Base-by-base conservation (phyloP, 2,888 invertebrate genomes). In the Lepetodrilus schrolli region DNA sequence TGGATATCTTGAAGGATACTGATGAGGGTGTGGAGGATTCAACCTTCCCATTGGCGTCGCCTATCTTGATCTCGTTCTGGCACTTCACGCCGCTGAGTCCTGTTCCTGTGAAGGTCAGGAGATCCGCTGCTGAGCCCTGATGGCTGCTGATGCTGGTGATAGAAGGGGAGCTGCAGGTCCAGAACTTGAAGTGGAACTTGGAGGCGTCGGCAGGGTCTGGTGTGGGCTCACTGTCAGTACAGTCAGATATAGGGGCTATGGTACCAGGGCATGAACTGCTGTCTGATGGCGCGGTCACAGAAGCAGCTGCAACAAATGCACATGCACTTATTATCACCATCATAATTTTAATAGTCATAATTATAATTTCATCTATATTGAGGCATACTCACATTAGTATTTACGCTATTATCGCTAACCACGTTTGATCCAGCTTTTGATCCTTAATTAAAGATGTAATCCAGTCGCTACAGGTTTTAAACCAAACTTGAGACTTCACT, bases 21-120 rank as follows among this genome's bases (percentile, higher is more conserved):
- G 69, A 69, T 20, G 34, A 26, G n/a, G 38, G 37, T 3, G 72
- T 48, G n/a, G 68, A 20, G 10, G 13, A 13, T n/a, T 51, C n/a
- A 4, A 72, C 69, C 21, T 68, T 20, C 10, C 76, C 73, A 7
- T 3, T 8, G 0, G 49, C 47, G 58, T 74, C 74, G 0, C 80
- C 83, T 49, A 83, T 77, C 0, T 21, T 73, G 23, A 85, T 74
- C 72, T 86, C 84, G 71, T 86, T 85, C 47, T 82, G 81, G 72
- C 86, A 86, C 5, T 69, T 66, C 1, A 70, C 71, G 0, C 73
- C 47, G 4, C 82, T 80, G 34, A 85, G 80, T 1, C 84, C 84
- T 0, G 77, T 74, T 8, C 85, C 85, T n/a, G 70, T 66, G 7
- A 80, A 5, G 2, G 77, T 74, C n/a, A 85, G 76, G 20, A 23